Evolutionary conservation across 1,140 invertebrate species (phyloP).

Genomic region (Ylistrum balloti): DNA sequence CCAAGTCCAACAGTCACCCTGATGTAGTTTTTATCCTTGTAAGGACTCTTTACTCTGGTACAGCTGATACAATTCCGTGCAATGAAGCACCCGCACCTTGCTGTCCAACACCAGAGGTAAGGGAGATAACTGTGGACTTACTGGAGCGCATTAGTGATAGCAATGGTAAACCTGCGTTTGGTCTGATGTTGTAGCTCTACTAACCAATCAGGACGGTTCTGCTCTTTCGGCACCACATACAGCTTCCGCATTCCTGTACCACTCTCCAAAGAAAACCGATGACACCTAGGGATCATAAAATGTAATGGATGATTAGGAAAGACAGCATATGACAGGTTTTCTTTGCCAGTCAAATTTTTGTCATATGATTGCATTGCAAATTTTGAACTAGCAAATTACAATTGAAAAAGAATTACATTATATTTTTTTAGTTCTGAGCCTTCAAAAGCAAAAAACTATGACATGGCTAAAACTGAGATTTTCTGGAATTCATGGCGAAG

Average conservation of each 20-base stretch:
- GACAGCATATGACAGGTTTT: too few relatives aligned
- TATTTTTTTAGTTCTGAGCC: too few relatives aligned
- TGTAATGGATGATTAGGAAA: constrained; percentile 78
- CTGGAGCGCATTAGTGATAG: constrained; percentile 59
- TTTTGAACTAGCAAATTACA: too few relatives aligned
- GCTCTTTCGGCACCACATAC: constrained; percentile 86
- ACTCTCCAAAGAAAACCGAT: constrained; percentile 90
- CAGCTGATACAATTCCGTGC: not conserved
- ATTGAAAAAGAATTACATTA: too few relatives aligned
- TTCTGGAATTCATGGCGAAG: too few relatives aligned
- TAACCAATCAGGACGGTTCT: constrained; percentile 86
- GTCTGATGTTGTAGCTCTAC: constrained; percentile 70
- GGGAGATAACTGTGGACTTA: constrained; percentile 62
- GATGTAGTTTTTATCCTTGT: not conserved
- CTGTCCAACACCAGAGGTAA: constrained; percentile 20
- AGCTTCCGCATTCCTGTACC: constrained; percentile 88
- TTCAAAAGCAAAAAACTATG: too few relatives aligned
- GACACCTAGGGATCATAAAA: constrained; percentile 86
- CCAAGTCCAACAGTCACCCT: not conserved
- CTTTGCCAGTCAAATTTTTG: too few relatives aligned
- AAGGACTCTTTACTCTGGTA: not conserved
- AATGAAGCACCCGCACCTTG: constrained; percentile 12
- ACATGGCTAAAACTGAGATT: too few relatives aligned
- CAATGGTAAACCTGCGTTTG: constrained; percentile 61
- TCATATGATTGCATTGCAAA: too few relatives aligned